Evolutionary conservation across 2,888 invertebrate genomes (phyloP), one percentile per base, ranked within the genome.

Genomic region (Tineola bisselliella): DNA sequence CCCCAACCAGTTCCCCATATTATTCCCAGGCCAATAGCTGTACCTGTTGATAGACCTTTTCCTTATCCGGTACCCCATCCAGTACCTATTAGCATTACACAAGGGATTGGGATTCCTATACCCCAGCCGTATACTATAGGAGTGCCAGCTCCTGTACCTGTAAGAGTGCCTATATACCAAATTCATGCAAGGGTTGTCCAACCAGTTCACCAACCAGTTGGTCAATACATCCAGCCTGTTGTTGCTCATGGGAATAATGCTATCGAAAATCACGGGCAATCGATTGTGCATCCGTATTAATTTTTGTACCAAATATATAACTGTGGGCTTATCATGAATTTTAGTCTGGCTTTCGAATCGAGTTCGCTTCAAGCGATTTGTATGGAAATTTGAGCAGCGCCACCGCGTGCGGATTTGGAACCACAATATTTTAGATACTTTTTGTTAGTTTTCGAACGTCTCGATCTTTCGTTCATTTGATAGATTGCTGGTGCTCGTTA

Each of bases 31-130:
- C 84, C 88, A 0, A 66, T 83, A 0, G 84, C 87, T 0, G 79
- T 88, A 1, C 81, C 87, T 1, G 77, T 89, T 0, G 88, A 89
- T 57, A 78, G 89, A 63, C 89, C 90, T 0, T 87, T 87, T 62
- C 87, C 89, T 2, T 89, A 88, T 30, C 84, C 87, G 0, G 81
- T 89, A 0, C 80, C 89, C 11, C 88, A 89, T 61, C 88, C 89
- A 0, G 82, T 88, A 1, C 87, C 88, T 0, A 84, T 88, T 0
- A 77, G 83, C 1, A 72, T 88, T 0, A 88, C 87, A 0, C 88
- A 89, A 66, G 84, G 84, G 0, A 81, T 89, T 0, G 82, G 84
- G 0, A 84, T 89, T 43, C 88, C 88, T 0, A 87, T 89, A 0
- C 88, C 89, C 0, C 88, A 88, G 62, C 88, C 89, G 10, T 86